Base-by-base conservation (phyloP, 1,140 invertebrate genomes). In the Glomeris maerens region DNA sequence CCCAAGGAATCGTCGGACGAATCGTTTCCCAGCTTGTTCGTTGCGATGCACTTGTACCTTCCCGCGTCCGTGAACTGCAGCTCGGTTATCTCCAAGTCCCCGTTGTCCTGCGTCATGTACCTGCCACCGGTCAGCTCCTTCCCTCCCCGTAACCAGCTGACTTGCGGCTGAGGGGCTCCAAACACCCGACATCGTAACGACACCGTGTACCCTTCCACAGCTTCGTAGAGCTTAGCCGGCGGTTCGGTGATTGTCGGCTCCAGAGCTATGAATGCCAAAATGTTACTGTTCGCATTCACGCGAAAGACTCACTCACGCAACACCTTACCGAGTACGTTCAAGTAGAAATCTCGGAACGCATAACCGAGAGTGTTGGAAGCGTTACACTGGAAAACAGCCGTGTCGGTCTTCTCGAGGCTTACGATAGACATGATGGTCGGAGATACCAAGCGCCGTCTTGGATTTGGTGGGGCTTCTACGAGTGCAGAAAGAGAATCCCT, bases 381-480 rank as follows among this genome's bases (percentile, higher is more conserved):
- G 71, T 99, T 99, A 69, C 95, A 98, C 42, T 96, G 93, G 62
- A 95, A 93, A 67, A 98, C 96, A 51, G 90, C 92, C 3, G 92
- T 95, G 66, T 99, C 96, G 36, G 76, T 75, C 65, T 91, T 92
- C 17, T 75, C 72, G 20, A 98, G 68, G 57, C 83, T 81, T 13
- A 79, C 75, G 53, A 98, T 87, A 1, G 79, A 74, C 38, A 98
- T 85, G 28, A 75, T 79, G 62, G 91, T 83, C 0, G 74, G 62
- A 0, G 71, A 71, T 10, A 86, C 77, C 50, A 65, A 66, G 55
- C 63, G 70, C 50, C 75, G 72, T 44, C 89, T 74, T 0, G 76
- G 71, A 74, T 91, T 93, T 0, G 71, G 68, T 13, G 78, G 73
- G 1, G 82, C 78, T 64, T 86, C 78, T 44, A 23, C 44, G 23